Evolutionary conservation across 2,797 vertebrate species (phyloP).

Genomic region (Heliangelus exortis): DNA sequence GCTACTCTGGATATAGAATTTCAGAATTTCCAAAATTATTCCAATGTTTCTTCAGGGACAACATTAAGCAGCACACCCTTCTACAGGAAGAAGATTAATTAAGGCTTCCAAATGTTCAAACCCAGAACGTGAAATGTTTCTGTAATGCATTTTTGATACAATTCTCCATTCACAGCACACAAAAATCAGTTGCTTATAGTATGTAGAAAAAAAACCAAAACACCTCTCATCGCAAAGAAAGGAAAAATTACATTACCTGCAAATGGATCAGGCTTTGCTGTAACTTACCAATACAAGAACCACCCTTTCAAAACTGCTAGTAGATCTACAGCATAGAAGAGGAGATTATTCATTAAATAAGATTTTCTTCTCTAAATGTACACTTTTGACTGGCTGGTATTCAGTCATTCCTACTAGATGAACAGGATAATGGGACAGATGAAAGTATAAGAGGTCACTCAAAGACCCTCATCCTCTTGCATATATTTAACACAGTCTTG

Average conservation of each 20-base stretch:
- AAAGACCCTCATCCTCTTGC: not conserved
- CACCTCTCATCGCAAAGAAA: accelerated
- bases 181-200: not conserved
- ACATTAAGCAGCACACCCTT: not conserved
- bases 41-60: not conserved
- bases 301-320: not conserved
- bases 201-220: not conserved
- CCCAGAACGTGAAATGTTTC: too few species aligned
- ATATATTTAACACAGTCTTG: not conserved
- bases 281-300: not conserved
- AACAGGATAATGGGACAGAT: not conserved
- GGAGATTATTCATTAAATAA: not conserved
- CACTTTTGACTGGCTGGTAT: not conserved
- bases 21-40: not conserved
- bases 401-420: not conserved
- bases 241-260: not conserved
- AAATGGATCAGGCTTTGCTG: not conserved
- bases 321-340: not conserved
- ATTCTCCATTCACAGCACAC: not conserved
- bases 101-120: not conserved
- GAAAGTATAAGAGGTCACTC: not conserved
- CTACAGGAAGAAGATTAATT: not conserved
- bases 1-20: not conserved
- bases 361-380: not conserved
- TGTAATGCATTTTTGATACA: not conserved